These are phyloP conservation scores for Pachyuromys duprasi DNA, from an alignment of 2,797 vertebrate genomes.

Conservation along the genomic window DNA sequence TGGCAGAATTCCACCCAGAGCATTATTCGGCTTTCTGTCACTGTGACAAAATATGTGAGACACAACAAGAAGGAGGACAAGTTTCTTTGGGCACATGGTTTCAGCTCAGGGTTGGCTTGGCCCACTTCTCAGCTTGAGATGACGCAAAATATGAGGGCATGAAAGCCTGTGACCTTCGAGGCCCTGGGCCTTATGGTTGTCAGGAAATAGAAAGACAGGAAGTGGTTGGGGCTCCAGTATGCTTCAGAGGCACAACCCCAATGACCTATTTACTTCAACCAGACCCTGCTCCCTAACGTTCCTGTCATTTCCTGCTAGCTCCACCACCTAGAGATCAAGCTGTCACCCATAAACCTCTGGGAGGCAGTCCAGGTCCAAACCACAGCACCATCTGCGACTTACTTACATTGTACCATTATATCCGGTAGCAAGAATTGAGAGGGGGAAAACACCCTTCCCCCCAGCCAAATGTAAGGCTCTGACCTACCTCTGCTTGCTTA, in stretches of 20 bases:
- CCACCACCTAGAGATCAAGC: background rate
- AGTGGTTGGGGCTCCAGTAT: background rate
- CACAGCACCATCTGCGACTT: background rate
- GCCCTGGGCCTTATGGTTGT: background rate
- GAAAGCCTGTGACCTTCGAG: background rate
- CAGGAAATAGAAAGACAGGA: conserved; percentile 1
- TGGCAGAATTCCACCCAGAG: background rate
- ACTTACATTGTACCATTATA: background rate
- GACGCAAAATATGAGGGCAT: background rate
- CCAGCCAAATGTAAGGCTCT: background rate
- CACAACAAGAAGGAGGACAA: background rate
- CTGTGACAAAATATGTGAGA: background rate
- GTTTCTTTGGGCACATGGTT: background rate
- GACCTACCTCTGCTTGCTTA: background rate
- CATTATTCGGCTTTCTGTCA: background rate
- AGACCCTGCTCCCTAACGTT: background rate
- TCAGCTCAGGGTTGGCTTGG: background rate
- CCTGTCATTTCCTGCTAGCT: background rate
- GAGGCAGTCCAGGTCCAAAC: background rate
- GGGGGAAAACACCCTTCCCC: background rate
- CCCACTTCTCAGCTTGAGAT: background rate
- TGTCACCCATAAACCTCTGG: background rate
- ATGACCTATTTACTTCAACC: background rate
- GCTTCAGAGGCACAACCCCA: background rate
- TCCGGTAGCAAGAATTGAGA: background rate